Conservation (phyloP, 1,140 invertebrate species). For the Dreissena polymorpha region DNA sequence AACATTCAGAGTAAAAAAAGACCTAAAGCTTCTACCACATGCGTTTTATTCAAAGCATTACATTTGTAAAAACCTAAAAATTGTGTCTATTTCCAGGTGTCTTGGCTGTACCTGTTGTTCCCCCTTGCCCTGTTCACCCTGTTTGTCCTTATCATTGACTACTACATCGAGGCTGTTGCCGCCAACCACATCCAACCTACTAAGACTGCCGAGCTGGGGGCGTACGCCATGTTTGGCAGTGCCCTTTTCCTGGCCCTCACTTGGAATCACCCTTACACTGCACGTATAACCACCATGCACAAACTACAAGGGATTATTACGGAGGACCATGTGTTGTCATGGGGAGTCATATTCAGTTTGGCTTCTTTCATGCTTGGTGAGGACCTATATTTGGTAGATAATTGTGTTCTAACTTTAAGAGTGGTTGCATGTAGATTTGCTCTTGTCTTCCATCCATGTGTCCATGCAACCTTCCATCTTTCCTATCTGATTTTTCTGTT, state of each 20-base stretch:
- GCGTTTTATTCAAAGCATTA: no score
- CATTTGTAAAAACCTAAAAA: constrained; percentile 20
- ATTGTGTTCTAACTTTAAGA: neutral
- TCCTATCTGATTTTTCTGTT: no score
- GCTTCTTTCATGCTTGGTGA: constrained; percentile 79
- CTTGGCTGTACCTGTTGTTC: constrained; percentile 76
- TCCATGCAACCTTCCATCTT: no score
- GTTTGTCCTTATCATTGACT: constrained; percentile 81
- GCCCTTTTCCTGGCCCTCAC: constrained; percentile 75
- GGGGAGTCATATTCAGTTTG: constrained; percentile 80
- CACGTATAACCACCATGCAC: constrained; percentile 72
- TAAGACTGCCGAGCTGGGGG: constrained; percentile 69
- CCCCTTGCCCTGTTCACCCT: constrained; percentile 78
- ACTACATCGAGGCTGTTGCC: constrained; percentile 80
- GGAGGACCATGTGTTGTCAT: constrained; percentile 80
- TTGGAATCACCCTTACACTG: constrained; percentile 77
- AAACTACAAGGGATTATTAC: constrained; percentile 75
- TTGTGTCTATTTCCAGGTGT: constrained; percentile 61
- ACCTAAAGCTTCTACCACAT: no score
- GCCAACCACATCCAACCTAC: constrained; percentile 73
- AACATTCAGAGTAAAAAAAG: no score
- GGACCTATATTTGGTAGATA: constrained; percentile 1
- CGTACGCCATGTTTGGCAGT: constrained; percentile 73
- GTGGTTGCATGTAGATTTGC: no score
- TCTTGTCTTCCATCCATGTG: no score